These are phyloP conservation scores for Takifugu rubripes DNA, from an alignment of 2,797 vertebrate species.

Conservation along the genomic window DNA sequence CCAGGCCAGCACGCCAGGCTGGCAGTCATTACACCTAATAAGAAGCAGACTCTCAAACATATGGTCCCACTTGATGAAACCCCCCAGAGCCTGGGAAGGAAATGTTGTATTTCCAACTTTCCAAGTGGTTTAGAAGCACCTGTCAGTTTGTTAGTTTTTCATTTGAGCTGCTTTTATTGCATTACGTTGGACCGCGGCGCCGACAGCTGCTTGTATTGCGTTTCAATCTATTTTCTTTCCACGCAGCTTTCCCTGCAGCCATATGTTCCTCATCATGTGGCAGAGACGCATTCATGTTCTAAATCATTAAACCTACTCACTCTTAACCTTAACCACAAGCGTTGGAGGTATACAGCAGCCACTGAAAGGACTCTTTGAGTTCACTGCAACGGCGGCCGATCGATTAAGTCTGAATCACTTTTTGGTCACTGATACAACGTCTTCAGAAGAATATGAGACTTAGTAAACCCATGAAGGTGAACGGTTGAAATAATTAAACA, in stretches of 20 bases:
- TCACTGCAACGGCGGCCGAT: not conserved
- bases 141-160: conserved; percentile 68
- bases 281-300: conserved; percentile 12
- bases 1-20: conserved; percentile 48
- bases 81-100: conserved; percentile 58
- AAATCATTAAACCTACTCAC: conserved; percentile 31
- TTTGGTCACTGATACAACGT: too few relatives aligned
- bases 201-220: conserved; percentile 42
- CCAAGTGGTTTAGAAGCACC: conserved; percentile 59
- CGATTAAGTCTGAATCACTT: not conserved
- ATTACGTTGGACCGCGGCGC: conserved; percentile 31
- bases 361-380: conserved; percentile 5
- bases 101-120: conserved; percentile 65
- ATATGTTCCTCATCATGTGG: conserved; percentile 46
- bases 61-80: conserved; percentile 64
- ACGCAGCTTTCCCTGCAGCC: conserved; percentile 19
- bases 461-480: too few relatives aligned
- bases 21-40: conserved; percentile 65
- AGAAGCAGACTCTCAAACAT: conserved; percentile 70
- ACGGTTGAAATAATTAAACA: too few relatives aligned
- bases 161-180: conserved; percentile 56
- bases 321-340: conserved; percentile 6
- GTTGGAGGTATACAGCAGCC: not conserved
- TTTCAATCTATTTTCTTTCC: conserved; percentile 41
- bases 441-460: too few relatives aligned